Conservation (phyloP, 1,140 invertebrate species). For the Cydia fagiglandana region DNA sequence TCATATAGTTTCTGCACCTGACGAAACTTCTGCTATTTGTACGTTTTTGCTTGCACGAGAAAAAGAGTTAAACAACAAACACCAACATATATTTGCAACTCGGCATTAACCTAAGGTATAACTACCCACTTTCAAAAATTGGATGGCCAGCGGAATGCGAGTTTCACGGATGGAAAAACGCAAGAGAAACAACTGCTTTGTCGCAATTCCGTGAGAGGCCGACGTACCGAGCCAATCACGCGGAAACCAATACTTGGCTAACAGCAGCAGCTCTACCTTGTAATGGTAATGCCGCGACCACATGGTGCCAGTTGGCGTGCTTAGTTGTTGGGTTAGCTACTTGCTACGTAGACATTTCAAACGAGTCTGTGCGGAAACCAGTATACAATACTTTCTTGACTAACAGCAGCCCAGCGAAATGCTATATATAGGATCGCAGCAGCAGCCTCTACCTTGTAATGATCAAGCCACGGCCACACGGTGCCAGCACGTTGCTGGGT, state of each 20-base stretch:
- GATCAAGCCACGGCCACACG: neutral
- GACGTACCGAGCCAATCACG: constrained; percentile 13
- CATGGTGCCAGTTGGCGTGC: neutral
- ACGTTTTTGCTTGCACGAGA: neutral
- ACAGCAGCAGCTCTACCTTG: constrained; percentile 1
- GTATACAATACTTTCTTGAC: neutral
- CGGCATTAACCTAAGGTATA: neutral
- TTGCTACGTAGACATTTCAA: neutral
- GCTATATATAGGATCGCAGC: too few species aligned
- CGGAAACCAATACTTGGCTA: constrained; percentile 16
- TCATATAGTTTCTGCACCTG: too few species aligned
- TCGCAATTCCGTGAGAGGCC: constrained; percentile 16
- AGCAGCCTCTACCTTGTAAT: constrained; percentile 2
- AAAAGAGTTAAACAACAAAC: neutral
- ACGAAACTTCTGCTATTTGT: too few species aligned
- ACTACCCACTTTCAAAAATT: constrained; percentile 11
- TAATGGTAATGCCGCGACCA: neutral
- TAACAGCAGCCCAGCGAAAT: constrained; percentile 1
- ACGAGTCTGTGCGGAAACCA: neutral
- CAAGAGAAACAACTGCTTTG: constrained; percentile 16
- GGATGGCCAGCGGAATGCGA: neutral
- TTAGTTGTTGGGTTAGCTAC: neutral
- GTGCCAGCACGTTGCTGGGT: neutral
- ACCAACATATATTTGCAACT: neutral
- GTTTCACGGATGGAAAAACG: constrained; percentile 6